A percentile compares a stretch with the other conserved stretches of the same genome.
These are phyloP conservation scores for Petroica traversi DNA, from an alignment of 2,113 vertebrate genomes.

Conservation along the genomic window DNA sequence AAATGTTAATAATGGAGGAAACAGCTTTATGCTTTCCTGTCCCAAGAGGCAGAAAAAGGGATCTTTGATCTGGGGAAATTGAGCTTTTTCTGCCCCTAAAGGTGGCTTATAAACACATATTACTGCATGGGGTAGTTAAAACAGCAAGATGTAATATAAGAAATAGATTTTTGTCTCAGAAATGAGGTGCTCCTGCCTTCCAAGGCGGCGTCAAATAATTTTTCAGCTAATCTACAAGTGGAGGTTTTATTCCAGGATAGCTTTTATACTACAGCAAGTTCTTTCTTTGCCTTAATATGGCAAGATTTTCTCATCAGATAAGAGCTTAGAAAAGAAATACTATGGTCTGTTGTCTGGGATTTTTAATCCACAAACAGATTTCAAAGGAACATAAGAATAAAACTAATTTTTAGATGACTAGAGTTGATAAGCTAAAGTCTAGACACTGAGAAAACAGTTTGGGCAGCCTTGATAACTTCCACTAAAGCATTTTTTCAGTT, in stretches of 20 bases:
- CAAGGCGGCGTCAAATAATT: neutral
- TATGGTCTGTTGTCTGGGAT: neutral
- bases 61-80: conserved; percentile 28
- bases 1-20: conserved; percentile 64
- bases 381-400: neutral
- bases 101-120: neutral
- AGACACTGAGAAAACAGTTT: neutral
- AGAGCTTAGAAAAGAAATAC: neutral
- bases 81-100: conserved; percentile 5
- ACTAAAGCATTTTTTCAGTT: neutral
- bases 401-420: neutral
- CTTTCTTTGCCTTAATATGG: neutral
- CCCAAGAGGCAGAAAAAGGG: neutral
- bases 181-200: neutral
- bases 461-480: neutral
- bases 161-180: neutral
- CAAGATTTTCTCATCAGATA: neutral
- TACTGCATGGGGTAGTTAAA: neutral
- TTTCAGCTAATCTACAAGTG: neutral
- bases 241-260: neutral
- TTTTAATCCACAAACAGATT: neutral
- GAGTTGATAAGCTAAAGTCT: neutral
- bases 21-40: conserved; percentile 40
- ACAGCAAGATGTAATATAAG: neutral
- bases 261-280: neutral